phyloP scores from a whole-genome alignment of 2,888 invertebrate species.

The Cosmia trapezina region DNA sequence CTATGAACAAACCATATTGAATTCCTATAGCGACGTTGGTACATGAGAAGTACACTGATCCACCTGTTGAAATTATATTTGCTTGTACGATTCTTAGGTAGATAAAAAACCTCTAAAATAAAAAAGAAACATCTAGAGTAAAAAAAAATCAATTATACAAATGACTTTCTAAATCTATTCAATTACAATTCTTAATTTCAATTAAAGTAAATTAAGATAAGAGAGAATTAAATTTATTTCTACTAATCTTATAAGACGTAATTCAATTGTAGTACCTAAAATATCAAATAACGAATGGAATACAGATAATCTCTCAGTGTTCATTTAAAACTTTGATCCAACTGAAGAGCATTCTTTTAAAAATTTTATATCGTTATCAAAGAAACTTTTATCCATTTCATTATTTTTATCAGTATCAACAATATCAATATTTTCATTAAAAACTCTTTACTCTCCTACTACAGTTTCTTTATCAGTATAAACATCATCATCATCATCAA shows the following conservation, averaged over 20 bases:
- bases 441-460: background rate
- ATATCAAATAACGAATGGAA: background rate
- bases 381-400: background rate
- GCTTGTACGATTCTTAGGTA: conserved; percentile 45
- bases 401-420: background rate
- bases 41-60: conserved; percentile 79
- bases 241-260: background rate
- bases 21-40: conserved; percentile 81
- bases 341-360: background rate
- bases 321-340: background rate
- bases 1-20: conserved; percentile 80
- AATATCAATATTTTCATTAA: background rate
- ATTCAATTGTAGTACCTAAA: background rate
- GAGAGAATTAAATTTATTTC: background rate
- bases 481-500: conserved; percentile 46
- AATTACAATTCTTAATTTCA: conserved; percentile 1
- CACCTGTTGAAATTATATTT: conserved; percentile 81
- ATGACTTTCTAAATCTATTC: background rate
- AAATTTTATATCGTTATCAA: background rate
- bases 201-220: background rate
- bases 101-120: conserved; percentile 1
- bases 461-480: background rate
- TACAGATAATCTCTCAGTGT: background rate
- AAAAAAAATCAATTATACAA: conserved; percentile 2
- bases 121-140: background rate